Percentiles rank a stretch among this genome's conserved stretches.
Evolutionary conservation across 2,888 invertebrate genomes (phyloP).

Genomic region (Apotomis turbidana): DNA sequence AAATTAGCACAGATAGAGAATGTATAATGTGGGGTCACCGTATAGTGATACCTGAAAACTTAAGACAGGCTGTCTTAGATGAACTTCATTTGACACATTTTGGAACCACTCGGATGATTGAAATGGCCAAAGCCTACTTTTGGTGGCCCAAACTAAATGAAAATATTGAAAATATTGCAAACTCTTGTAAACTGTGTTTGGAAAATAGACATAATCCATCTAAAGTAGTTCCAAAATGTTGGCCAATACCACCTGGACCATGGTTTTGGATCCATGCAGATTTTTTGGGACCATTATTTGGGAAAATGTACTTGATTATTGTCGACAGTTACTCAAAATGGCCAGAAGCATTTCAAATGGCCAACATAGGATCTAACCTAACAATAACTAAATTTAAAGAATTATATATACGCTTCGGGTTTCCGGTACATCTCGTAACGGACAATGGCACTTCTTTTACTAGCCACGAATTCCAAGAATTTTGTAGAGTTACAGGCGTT

Average conservation of each 20-base stretch:
- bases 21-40: slow-evolving; percentile 12
- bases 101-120: slow-evolving; percentile 7
- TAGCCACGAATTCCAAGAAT: too few species aligned
- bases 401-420: too few species aligned
- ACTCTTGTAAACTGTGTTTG: background rate
- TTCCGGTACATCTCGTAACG: too few species aligned
- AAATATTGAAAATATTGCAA: background rate
- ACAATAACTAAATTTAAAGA: too few species aligned
- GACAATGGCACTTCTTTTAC: too few species aligned
- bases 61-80: background rate
- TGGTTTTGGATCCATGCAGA: background rate
- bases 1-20: slow-evolving; percentile 2
- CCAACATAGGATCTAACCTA: too few species aligned
- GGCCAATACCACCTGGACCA: slow-evolving; percentile 7
- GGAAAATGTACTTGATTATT: too few species aligned
- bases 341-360: too few species aligned
- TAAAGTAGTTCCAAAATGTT: slow-evolving; percentile 4
- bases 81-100: slow-evolving; percentile 7
- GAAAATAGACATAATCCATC: background rate
- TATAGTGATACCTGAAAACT: background rate
- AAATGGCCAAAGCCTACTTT: slow-evolving; percentile 1
- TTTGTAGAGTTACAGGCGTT: too few species aligned
- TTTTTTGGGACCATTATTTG: background rate
- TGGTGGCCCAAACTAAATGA: slow-evolving; percentile 1
- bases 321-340: too few species aligned